A percentile compares a stretch with the other conserved stretches of the same genome.
phyloP scores from a whole-genome alignment of 1,140 invertebrate genomes.

The Lethrus apterus region DNA sequence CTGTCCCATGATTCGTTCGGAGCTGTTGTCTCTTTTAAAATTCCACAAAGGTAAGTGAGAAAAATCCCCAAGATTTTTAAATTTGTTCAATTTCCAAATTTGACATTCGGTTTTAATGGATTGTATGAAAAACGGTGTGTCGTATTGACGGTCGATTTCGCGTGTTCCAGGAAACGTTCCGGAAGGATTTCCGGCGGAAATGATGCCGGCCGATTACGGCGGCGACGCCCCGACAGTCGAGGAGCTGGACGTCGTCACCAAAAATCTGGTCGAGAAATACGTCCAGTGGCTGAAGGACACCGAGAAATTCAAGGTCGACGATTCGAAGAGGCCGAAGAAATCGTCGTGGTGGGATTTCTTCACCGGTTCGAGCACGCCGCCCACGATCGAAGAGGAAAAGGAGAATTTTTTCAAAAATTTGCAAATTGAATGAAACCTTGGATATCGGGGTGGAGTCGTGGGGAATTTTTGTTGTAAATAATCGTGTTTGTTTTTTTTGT shows the following conservation, averaged over 20 bases:
- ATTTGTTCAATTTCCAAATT: no score
- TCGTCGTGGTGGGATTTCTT: constrained; percentile 34
- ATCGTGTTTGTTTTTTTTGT: not conserved
- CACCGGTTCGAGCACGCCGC: constrained; percentile 7
- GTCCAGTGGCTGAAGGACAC: constrained; percentile 35
- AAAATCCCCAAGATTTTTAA: no score
- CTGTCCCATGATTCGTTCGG: constrained; percentile 50
- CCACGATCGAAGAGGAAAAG: constrained; percentile 4
- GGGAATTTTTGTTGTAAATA: not conserved
- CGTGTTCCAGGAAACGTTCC: constrained; percentile 24
- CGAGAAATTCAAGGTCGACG: constrained; percentile 30
- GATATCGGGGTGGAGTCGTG: no score
- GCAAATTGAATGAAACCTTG: constrained; percentile 13
- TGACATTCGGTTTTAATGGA: no score
- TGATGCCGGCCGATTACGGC: constrained; percentile 36
- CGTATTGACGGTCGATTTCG: not conserved
- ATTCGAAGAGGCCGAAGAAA: constrained; percentile 35
- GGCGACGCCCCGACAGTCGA: constrained; percentile 32
- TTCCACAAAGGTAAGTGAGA: constrained; percentile 39
- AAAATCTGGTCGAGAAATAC: constrained; percentile 30
- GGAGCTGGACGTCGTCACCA: constrained; percentile 29
- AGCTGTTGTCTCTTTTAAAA: constrained; percentile 48
- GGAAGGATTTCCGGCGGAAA: constrained; percentile 31
- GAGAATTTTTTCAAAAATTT: constrained; percentile 7
- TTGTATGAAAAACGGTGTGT: no score